These are phyloP conservation scores for Todiramphus chloris DNA, from an alignment of 2,113 vertebrate species.

Conservation along the genomic window DNA sequence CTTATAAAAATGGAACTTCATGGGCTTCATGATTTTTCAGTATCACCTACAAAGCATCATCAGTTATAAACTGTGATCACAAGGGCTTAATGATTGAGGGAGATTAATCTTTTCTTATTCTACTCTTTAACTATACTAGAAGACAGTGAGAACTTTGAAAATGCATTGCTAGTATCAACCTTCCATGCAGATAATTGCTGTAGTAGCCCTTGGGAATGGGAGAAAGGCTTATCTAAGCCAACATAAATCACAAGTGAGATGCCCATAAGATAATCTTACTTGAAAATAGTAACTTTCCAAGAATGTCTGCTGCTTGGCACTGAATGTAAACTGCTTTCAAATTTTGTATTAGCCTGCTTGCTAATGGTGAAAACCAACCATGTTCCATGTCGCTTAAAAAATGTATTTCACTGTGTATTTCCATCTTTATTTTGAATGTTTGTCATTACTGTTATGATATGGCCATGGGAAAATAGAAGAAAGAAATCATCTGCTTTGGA, in stretches of 20 bases:
- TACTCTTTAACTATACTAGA: background rate
- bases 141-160: background rate
- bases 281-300: background rate
- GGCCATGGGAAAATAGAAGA: background rate
- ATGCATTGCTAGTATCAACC: background rate
- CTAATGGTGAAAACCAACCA: background rate
- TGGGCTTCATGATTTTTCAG: background rate
- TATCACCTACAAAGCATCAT: background rate
- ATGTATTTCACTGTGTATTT: background rate
- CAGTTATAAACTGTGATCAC: background rate
- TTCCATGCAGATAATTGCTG: background rate
- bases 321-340: background rate
- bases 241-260: constrained; percentile 2
- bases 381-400: background rate
- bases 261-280: background rate
- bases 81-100: background rate
- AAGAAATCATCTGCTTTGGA: background rate
- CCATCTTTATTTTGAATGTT: background rate
- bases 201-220: background rate
- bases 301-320: background rate
- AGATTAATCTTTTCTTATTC: background rate
- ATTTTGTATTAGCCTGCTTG: background rate
- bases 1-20: background rate
- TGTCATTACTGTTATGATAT: background rate
- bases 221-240: background rate